Evolutionary conservation across 2,888 invertebrate species (phyloP), one percentile per base, ranked within the genome.

Genomic region (Yponomeuta cagnagella): DNA sequence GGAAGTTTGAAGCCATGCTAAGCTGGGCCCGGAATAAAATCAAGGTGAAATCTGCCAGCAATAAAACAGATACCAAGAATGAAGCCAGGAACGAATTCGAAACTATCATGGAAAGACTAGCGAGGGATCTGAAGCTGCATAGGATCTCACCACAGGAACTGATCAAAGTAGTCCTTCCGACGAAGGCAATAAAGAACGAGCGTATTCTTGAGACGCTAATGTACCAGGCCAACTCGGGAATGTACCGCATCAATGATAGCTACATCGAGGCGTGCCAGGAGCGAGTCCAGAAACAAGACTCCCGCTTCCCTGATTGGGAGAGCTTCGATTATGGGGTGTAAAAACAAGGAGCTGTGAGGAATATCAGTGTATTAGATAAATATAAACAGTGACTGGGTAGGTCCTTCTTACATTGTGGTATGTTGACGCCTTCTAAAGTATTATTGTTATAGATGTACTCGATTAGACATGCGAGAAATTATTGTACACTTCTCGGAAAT

Each of bases 1-100:
- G 96, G 70, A 98, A 98, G 86, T 98, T 98, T 83, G 97, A 98
- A 87, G 97, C 97, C 1, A 98, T 98, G 98, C 93, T 98, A 68
- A 94, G 94, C 72, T 98, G 98, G 98, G 97, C 98, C 9, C 94
- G 95, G 73, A 94, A 97, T 85, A 96, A 96, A 89, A 96, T 97
- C 77, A 94, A 95, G 86, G 93, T 94, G 78, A 96, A 95, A 88
- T 94, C 96, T 79, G 95, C 96, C 74, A 94, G 95, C 75, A 90
- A 88, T 84, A 96, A 96, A 93, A 93, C 96, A 84, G 52, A 58
- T 58, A 12, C 15, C 52, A 58, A 15, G 15, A 58, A 58, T 15
- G 97, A 97, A 85, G 96, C 96, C 74, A 96, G 96, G 89, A 94
- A 96, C 82, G 97, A 98, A 90, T 98, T 97, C 88, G 96, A 97